phyloP scores from a whole-genome alignment of 2,888 invertebrate genomes.

The Harpalus rufipes region DNA sequence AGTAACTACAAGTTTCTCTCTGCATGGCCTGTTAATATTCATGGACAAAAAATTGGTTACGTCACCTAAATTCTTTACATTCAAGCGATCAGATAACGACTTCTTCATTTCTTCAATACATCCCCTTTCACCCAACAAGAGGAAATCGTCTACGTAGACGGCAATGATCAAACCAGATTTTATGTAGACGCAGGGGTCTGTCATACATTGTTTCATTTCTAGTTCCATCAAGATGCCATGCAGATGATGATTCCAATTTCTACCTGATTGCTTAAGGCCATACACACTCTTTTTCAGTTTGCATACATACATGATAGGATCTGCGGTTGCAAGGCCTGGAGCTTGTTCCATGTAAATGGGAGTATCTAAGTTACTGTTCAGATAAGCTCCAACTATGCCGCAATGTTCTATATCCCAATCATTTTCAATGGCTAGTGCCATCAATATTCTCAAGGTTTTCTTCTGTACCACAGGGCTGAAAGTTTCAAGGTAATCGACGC shows the following conservation, averaged over 20 bases:
- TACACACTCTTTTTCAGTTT: too few relatives aligned
- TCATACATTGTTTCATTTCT: conserved; percentile 11
- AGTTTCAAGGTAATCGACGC: neutral
- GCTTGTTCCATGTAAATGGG: conserved; percentile 17
- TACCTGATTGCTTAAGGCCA: conserved; percentile 18
- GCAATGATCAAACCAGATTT: neutral
- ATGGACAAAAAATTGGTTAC: conserved; percentile 1
- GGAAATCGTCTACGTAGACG: conserved; percentile 8
- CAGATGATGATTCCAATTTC: conserved; percentile 8
- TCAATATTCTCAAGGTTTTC: neutral
- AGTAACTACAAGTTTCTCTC: neutral
- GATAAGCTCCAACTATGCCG: too few relatives aligned
- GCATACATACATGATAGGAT: neutral
- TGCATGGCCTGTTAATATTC: conserved; percentile 3
- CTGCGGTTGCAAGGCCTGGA: conserved; percentile 8
- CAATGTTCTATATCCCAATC: neutral
- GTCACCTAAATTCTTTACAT: neutral
- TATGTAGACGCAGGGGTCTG: conserved; percentile 2
- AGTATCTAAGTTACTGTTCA: too few relatives aligned
- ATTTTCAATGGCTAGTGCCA: neutral
- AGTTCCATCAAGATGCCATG: neutral
- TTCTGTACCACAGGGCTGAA: conserved; percentile 11
- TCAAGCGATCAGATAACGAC: neutral
- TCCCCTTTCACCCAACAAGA: neutral
- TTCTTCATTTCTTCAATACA: conserved; percentile 7